These are phyloP conservation scores for Spizaetus ornatus DNA, from an alignment of 2,113 vertebrate species.

Conservation along the genomic window DNA sequence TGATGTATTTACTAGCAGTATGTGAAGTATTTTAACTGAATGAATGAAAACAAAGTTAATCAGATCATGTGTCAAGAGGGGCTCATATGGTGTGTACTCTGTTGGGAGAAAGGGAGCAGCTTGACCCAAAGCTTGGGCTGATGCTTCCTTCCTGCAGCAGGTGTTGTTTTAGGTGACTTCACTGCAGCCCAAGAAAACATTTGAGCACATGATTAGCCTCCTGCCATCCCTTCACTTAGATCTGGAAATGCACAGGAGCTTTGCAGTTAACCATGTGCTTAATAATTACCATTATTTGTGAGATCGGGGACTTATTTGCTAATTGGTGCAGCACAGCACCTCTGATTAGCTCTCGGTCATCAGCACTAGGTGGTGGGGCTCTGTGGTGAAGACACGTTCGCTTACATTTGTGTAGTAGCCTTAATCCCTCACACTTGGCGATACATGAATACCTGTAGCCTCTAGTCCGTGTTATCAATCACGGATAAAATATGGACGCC, in stretches of 20 bases:
- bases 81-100: not conserved
- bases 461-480: not conserved
- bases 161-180: not conserved
- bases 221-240: not conserved
- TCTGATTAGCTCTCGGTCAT: not conserved
- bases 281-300: not conserved
- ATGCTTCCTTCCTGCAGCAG: not conserved
- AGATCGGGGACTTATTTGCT: not conserved
- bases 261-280: not conserved
- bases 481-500: not conserved
- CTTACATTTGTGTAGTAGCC: conserved; percentile 16
- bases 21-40: not conserved
- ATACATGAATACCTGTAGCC: not conserved
- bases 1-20: not conserved
- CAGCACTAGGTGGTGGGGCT: not conserved
- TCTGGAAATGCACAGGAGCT: not conserved
- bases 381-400: not conserved
- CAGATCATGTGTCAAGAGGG: not conserved
- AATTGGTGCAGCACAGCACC: not conserved
- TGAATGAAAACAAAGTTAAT: not conserved
- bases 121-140: not conserved
- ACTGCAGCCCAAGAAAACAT: not conserved
- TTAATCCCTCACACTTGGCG: not conserved
- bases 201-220: not conserved
- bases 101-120: not conserved